A percentile compares a stretch with the other conserved stretches of the same genome.
Conservation (phyloP, 2,797 vertebrate species). For the Argyrosomus regius region DNA sequence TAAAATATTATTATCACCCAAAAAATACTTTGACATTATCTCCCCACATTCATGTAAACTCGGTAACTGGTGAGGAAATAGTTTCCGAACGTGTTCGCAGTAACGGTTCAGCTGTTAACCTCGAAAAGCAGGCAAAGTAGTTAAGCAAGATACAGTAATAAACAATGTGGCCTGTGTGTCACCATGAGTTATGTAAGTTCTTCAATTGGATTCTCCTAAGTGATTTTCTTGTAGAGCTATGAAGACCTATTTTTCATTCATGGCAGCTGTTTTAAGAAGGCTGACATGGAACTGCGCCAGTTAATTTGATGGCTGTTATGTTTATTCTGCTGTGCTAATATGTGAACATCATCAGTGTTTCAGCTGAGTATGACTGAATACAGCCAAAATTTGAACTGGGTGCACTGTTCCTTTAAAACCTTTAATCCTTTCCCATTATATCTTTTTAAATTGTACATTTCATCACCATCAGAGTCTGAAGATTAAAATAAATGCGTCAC, state of each 20-base stretch:
- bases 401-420: slow-evolving; percentile 12
- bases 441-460: neutral
- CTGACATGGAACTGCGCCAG: slow-evolving; percentile 38
- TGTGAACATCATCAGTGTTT: neutral
- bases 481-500: slow-evolving; percentile 6
- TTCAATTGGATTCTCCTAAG: neutral
- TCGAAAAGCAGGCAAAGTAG: neutral
- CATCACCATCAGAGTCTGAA: neutral
- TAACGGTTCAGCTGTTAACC: neutral
- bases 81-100: neutral
- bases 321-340: slow-evolving; percentile 15
- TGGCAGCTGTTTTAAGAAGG: neutral
- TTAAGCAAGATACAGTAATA: no score
- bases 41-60: neutral
- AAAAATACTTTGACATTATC: neutral
- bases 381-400: slow-evolving; percentile 1
- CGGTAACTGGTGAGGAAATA: neutral
- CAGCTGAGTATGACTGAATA: neutral
- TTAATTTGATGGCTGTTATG: slow-evolving; percentile 45
- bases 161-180: slow-evolving; percentile 6
- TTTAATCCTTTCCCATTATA: slow-evolving; percentile 1
- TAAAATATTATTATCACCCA: neutral
- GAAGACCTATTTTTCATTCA: slow-evolving; percentile 4
- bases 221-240: neutral
- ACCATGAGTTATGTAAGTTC: neutral